Evolutionary conservation across 2,888 invertebrate species (phyloP), one percentile per base, ranked within the genome.

Genomic region (Andrena trimmerana): DNA sequence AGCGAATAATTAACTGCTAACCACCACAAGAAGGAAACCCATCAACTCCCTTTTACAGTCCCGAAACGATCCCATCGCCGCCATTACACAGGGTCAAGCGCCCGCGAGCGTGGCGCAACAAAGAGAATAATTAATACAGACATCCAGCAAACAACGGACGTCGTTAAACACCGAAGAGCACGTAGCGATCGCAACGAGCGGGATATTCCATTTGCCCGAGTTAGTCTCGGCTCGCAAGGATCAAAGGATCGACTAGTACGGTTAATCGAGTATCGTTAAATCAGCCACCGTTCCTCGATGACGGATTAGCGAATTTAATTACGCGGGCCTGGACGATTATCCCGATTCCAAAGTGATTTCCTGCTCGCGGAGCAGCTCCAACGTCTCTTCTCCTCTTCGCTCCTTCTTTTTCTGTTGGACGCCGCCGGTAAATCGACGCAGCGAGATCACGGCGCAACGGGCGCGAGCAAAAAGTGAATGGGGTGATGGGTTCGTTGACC

Each of bases 281-380:
- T 24, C 33, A 50, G 24, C 13, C 31, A 31, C 27, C 42, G 29
- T 36, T 36, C 65, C 6, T 7, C 59, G n/a, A 63, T 69, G 63
- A 78, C 72, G 48, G 63, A 81, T 85, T 68, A 59, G 13, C 76
- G 60, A 86, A 86, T 86, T 85, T 85, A 86, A 86, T 88, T 88
- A 78, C 57, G 67, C 48, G 48, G 50, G 42, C 27, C 20, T 20
- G 27, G 13, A 77, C 81, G 50, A 86, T 80, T 80, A 78, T 63
- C 68, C 59, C 68, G 57, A 85, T 86, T 81, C 72, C 78, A 67
- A 69, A 72, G 50, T 52, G 54, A 85, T 85, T 68, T 59, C 52
- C 60, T 33, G 31, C 63, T 57, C 59, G 62, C n/a, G 52, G 74
- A 77, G 60, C 54, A 60, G 27, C 29, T 29, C 24, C 20, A 5